Evolutionary conservation across 2,888 invertebrate genomes (phyloP), one percentile per base, ranked within the genome.

Genomic region (Aquatica leii): DNA sequence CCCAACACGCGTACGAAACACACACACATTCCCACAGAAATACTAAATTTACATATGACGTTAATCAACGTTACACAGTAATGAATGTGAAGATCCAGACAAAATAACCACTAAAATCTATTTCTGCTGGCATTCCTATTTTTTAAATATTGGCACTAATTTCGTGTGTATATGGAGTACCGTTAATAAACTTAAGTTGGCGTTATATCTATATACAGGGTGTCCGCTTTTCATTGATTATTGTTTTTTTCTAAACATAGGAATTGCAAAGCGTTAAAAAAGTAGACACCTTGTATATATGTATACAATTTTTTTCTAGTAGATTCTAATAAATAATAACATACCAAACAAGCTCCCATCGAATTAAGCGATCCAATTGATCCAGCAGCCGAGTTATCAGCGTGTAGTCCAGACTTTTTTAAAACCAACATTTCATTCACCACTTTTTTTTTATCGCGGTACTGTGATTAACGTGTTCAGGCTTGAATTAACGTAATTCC

Each of bases 401-500:
- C 55, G 9, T 76, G 74, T 56, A 75, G 62, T 54, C 75, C 75
- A 48, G 73, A 72, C 65, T 76, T 77, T 67, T 76, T 77, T 53
- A 77, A 59, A 35, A 77, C 74, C 65, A 76, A 69, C 76, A 76
- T 76, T 68, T 70, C 59, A 58, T 60, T 43, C 53, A 11, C 21
- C 55, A n/a, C 8, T 31, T 49, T 46, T 14, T 4, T 18, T 20
- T 21, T 41, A 24, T 35, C 48, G 48, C 53, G 53, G 31, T 21
- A 50, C 14, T 34, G 53, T 48, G 49, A 55, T 60, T 55, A 50
- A 17, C 37, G 35, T 54, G 54, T 49, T 21, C 52, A 43, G 35
- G 18, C 34, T 31, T 37, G 31, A 34, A 59, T 59, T 20, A 51
- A 20, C 43, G 18, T 17, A 48, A 46, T 34, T 49, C 46, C 53